Base-by-base conservation (phyloP, 2,797 vertebrate genomes). In the Denticeps clupeoides region DNA sequence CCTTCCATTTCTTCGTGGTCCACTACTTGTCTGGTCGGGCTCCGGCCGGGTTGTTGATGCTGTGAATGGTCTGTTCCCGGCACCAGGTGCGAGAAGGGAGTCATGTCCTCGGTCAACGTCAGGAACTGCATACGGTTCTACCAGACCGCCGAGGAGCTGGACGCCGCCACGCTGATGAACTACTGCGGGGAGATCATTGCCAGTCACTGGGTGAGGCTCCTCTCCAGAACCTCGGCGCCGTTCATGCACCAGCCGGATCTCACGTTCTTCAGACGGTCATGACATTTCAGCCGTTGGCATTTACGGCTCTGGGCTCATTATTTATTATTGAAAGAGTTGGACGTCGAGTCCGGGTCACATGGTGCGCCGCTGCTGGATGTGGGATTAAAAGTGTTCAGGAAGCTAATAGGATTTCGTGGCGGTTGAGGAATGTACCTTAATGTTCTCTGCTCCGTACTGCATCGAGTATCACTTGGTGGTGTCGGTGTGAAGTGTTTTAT, bases 71-170 rank as follows among this genome's bases (percentile, higher is more conserved):
- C n/a, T n/a, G n/a, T n/a, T n/a, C n/a, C n/a, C n/a, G n/a, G n/a
- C n/a, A n/a, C n/a, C 71, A 99, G 95, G 56, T 99, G 93, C 82
- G 95, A 99, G 64, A 98, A 98, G 61, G 91, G 93, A 7, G 90
- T 99, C 3, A 98, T 99, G 95, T 96, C 95, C 1, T 85, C 93
- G 0, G 95, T 99, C 58, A 98, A 95, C 19, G 94, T 97, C 49
- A 89, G 95, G 69, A 99, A 99, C 75, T 99, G 95, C 60, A 99
- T 99, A 65, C 84, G 93, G 35, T 99, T 98, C 80, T 99, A 99
- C 65, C 95, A 99, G 74, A 99, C 94, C 1, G 93, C 95, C 0
- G 95, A 98, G 74, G 95, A 99, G 60, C 84, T 99, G 24, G 85
- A 87, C 37, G 95, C 93, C 59, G 60, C 73, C 64, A 91, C 93